Percentiles rank a stretch among this genome's conserved stretches.
Evolutionary conservation across 2,113 vertebrate species (phyloP).

Genomic region (Hippoglossus stenolepis): DNA sequence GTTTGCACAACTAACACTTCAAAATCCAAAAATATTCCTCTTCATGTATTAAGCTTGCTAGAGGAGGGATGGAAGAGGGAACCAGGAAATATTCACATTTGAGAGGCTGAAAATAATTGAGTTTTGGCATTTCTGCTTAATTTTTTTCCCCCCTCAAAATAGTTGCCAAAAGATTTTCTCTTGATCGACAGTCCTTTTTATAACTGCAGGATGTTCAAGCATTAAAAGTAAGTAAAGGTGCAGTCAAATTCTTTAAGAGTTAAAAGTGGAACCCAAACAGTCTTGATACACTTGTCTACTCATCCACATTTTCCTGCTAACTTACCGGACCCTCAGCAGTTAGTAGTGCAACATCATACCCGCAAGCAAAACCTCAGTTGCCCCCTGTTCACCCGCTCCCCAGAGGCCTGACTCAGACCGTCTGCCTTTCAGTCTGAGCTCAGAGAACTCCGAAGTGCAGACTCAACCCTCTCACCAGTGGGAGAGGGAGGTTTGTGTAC

Average conservation of each 20-base stretch:
- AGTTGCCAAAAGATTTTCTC: background rate
- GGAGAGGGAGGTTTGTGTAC: slow-evolving; percentile 34
- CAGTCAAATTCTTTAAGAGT: background rate
- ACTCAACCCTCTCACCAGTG: slow-evolving; percentile 57
- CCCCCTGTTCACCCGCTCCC: slow-evolving; percentile 15
- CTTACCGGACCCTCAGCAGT: slow-evolving; percentile 9
- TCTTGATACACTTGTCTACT: background rate
- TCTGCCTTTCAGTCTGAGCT: slow-evolving; percentile 34
- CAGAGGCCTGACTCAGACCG: slow-evolving; percentile 66
- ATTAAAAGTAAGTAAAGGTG: background rate
- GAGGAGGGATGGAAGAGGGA: background rate
- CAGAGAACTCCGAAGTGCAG: slow-evolving; percentile 56
- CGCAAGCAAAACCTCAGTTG: slow-evolving; percentile 33
- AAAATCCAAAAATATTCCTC: background rate
- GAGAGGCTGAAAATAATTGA: background rate
- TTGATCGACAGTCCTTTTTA: background rate
- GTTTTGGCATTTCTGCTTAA: background rate
- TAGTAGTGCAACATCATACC: background rate
- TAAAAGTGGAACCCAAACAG: background rate
- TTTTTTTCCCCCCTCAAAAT: no score
- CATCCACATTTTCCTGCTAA: slow-evolving; percentile 14
- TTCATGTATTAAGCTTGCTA: background rate
- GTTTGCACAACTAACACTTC: background rate
- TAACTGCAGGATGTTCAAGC: background rate
- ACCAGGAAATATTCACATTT: background rate